Base-by-base conservation (phyloP, 2,888 invertebrate genomes). In the Spilarctia lutea region DNA sequence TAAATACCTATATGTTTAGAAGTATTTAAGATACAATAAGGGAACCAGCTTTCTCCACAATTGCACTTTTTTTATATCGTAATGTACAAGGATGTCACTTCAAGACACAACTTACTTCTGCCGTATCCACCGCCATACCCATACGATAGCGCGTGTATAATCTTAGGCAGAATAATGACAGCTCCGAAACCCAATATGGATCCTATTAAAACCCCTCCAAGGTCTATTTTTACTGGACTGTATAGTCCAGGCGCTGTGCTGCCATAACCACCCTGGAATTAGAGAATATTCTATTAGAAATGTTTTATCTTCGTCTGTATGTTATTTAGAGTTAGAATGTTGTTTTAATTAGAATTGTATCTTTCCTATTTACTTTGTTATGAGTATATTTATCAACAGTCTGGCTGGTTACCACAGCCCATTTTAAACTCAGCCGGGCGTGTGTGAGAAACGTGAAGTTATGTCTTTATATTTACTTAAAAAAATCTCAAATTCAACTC, bases 141-240 rank as follows among this genome's bases (percentile, higher is more conserved):
- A 67, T 97, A 97, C 0, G 97, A 97, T 75, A 98, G 96, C 0
- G 97, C 96, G 77, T 97, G 96, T 4, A 98, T 96, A 65, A 98
- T 91, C 91, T 98, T 98, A 0, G 98, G 98, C 69, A 98, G 96
- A 4, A 98, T 96, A 30, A 98, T 94, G 75, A 98, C 97, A 1
- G 98, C 98, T 24, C 98, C 98, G 71, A 98, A 97, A 0, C 98
- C 98, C 68, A 98, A 96, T 3, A 98, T 96, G 3, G 98, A 98
- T 0, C 98, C 98, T 39, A 98, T 93, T 13, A 98, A 96, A 16
- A 98, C 97, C 0, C 98, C 98, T 11, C 98, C 98, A 0, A 98
- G 94, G 86, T 98, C 98, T 72, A 98, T 97, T 93, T 98, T 98
- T 77, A 98, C 95, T 0, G 98, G 98, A 3, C 97, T 97, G 83